These are phyloP conservation scores for Tetanocera ferruginea DNA, from an alignment of 2,888 invertebrate species.

Conservation along the genomic window DNA sequence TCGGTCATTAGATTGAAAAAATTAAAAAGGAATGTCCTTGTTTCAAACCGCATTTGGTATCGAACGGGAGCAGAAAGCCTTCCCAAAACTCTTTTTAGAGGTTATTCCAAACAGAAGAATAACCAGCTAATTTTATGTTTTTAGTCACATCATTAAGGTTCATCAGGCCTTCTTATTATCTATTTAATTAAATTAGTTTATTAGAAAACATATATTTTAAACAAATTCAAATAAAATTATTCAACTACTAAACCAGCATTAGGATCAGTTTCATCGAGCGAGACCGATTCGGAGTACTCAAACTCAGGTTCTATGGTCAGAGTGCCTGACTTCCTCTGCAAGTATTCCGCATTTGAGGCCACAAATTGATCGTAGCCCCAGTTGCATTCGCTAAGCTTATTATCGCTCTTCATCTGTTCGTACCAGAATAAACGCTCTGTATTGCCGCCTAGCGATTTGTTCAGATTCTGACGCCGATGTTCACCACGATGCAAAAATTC, in stretches of 20 bases:
- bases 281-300: background rate
- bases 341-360: conserved; percentile 20
- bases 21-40: too few species aligned
- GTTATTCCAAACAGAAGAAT: too few species aligned
- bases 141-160: too few species aligned
- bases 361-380: conserved; percentile 54
- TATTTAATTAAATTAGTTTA: too few species aligned
- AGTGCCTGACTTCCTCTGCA: background rate
- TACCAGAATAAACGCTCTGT: conserved; percentile 61
- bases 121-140: too few species aligned
- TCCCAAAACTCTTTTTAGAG: too few species aligned
- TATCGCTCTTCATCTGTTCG: conserved; percentile 51
- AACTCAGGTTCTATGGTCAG: background rate
- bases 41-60: too few species aligned
- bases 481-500: conserved; percentile 64
- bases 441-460: conserved; percentile 64
- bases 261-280: background rate
- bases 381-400: conserved; percentile 57
- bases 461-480: conserved; percentile 61
- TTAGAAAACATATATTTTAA: background rate
- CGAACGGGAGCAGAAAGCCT: too few species aligned
- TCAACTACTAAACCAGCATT: background rate
- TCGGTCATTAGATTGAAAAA: too few species aligned
- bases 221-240: background rate
- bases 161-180: too few species aligned